These are phyloP conservation scores for Rhopalosiphum nymphaeae DNA, from an alignment of 2,888 invertebrate species.

Conservation along the genomic window DNA sequence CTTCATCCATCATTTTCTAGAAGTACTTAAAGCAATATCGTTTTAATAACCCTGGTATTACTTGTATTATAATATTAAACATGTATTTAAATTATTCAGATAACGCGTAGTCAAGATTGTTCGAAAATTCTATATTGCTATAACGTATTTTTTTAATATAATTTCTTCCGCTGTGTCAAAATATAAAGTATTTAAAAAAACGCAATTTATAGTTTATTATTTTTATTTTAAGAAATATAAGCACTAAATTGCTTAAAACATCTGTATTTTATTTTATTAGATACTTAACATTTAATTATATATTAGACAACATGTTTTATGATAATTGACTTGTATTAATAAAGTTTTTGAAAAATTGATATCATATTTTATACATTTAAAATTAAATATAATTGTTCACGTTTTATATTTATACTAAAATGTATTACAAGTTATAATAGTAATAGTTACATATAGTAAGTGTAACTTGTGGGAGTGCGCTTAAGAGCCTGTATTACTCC, in stretches of 20 bases:
- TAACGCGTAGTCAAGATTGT: not conserved
- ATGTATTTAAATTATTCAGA: constrained; percentile 14
- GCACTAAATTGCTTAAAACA: not conserved
- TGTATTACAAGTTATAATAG: not conserved
- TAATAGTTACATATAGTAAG: not conserved
- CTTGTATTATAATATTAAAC: constrained; percentile 21
- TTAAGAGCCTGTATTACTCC: not conserved
- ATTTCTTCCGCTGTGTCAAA: not conserved
- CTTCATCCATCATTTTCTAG: not conserved
- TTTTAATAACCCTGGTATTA: constrained; percentile 27
- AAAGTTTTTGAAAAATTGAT: not conserved
- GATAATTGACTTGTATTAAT: not conserved
- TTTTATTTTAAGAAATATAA: not conserved
- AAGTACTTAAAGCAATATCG: constrained; percentile 6
- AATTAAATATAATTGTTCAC: not conserved
- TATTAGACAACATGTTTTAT: not conserved
- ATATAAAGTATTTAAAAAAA: not conserved
- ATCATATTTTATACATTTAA: not conserved
- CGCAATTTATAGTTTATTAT: not conserved
- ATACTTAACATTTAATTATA: not conserved
- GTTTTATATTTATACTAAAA: not conserved
- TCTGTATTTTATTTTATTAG: not conserved
- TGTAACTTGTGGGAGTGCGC: not conserved
- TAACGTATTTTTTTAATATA: not conserved
- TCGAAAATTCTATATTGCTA: not conserved